Base-by-base conservation (phyloP, 2,888 invertebrate genomes). In the Fragum fragum region DNA sequence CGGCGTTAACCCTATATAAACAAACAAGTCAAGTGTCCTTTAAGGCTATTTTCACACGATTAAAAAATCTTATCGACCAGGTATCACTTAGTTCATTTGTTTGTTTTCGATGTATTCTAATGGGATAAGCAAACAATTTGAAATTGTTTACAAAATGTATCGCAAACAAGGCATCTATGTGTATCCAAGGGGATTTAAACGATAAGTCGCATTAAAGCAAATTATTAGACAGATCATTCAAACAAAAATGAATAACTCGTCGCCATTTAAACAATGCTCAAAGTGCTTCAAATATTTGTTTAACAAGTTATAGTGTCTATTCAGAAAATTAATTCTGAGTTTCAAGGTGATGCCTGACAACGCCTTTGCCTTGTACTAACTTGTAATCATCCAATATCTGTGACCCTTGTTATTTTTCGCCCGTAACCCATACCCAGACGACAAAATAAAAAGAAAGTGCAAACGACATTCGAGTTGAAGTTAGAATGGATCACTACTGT, bases 281-380 rank as follows among this genome's bases (percentile, higher is more conserved):
- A 66, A 66, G 66, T 7, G 42, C 9, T 21, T 42, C 23, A 66
- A 66, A 66, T 66, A 66, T 66, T 66, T 42, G 42, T 26, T 21
- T 66, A 36, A 42, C 42, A 32, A 61, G 21, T 11, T 32, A 29
- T 11, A 57, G 21, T 47, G 14, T n/a, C 47, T 47, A 47, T 9
- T 6, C 9, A 6, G 3, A n/a, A 9, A 36, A 36, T 36, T 9
- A 3, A 36, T 36, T 36, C 32, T 36, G 32, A 9, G 32, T 36
- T 3, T 36, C 32, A 36, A 36, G 9, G 9, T 36, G 32, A 36
- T 6, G 9, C 32, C 3, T 3, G 3, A 36, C 32, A 36, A 3
- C 32, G 9, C 32, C 32, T 9, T 6, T 9, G 32, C 32, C 32
- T 9, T 36, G 32, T 36, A 6, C 9, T 6, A 36, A 9, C 32